Percentiles rank a stretch among this genome's conserved stretches.
Conservation (phyloP, 1,140 invertebrate species). For the Nixonia krombeini region DNA sequence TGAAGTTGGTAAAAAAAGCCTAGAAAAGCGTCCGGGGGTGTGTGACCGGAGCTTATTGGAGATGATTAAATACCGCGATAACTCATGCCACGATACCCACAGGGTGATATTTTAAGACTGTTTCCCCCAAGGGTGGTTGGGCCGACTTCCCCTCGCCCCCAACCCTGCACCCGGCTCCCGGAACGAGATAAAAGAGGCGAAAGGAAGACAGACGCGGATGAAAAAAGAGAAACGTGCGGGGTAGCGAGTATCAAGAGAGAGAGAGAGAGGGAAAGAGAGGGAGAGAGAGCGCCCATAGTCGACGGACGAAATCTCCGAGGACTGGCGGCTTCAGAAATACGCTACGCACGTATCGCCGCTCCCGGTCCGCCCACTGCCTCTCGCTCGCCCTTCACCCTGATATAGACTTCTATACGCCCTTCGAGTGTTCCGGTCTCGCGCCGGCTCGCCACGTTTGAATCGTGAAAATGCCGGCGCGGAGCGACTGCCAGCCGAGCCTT, state of each 20-base stretch:
- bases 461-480: constrained; percentile 43
- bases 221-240: constrained; percentile 33
- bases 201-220: constrained; percentile 28
- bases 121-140: constrained; percentile 46
- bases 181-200: constrained; percentile 30
- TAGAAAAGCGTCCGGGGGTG: constrained; percentile 37
- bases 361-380: constrained; percentile 41
- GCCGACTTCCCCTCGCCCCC: constrained; percentile 6
- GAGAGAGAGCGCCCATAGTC: constrained; percentile 33
- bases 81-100: constrained; percentile 51
- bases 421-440: constrained; percentile 28
- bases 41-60: constrained; percentile 57
- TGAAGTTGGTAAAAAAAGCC: constrained; percentile 16
- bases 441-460: constrained; percentile 38
- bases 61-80: constrained; percentile 66
- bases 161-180: background rate
- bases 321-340: constrained; percentile 55
- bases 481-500: constrained; percentile 27
- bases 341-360: constrained; percentile 62
- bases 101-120: constrained; percentile 63
- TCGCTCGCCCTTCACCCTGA: constrained; percentile 26
- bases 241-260: no score
- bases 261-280: no score
- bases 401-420: constrained; percentile 26
- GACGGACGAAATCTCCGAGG: constrained; percentile 60